These are phyloP conservation scores for Cheirogaleus major DNA, from an alignment of 2,797 vertebrate species.

Conservation along the genomic window DNA sequence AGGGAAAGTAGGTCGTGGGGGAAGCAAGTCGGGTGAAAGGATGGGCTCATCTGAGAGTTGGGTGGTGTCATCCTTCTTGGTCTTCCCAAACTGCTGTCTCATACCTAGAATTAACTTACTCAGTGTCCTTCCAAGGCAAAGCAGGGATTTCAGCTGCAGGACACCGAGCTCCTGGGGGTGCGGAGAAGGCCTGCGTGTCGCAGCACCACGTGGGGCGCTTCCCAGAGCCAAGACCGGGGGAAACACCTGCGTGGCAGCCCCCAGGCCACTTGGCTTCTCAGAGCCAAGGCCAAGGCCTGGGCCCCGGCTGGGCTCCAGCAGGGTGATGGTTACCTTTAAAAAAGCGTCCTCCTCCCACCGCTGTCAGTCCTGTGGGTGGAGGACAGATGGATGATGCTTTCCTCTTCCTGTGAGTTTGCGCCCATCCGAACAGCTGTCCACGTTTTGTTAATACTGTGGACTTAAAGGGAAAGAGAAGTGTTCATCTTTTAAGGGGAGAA, in stretches of 20 bases:
- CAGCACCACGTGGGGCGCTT: no score
- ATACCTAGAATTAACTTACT: neutral
- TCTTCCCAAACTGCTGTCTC: slow-evolving; percentile 40
- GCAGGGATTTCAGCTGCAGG: neutral
- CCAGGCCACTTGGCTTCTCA: neutral
- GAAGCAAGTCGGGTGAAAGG: neutral
- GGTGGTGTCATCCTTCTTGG: neutral
- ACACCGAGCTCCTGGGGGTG: neutral
- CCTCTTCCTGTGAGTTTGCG: accelerated
- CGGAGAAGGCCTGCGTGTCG: accelerated
- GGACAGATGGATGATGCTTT: no score
- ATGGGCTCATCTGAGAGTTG: neutral
- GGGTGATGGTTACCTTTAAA: neutral
- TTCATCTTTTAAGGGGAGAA: neutral
- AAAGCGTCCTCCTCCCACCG: accelerated
- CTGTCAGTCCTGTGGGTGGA: accelerated
- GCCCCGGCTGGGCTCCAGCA: neutral
- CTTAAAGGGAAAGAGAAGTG: neutral
- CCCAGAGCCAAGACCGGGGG: neutral
- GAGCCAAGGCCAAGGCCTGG: neutral
- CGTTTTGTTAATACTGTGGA: no score
- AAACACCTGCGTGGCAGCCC: neutral
- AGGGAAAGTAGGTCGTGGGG: slow-evolving; percentile 59
- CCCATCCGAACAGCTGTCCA: neutral
- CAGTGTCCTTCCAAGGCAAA: neutral